These are phyloP conservation scores for Agapostemon virescens DNA, from an alignment of 2,888 invertebrate species.

Conservation along the genomic window DNA sequence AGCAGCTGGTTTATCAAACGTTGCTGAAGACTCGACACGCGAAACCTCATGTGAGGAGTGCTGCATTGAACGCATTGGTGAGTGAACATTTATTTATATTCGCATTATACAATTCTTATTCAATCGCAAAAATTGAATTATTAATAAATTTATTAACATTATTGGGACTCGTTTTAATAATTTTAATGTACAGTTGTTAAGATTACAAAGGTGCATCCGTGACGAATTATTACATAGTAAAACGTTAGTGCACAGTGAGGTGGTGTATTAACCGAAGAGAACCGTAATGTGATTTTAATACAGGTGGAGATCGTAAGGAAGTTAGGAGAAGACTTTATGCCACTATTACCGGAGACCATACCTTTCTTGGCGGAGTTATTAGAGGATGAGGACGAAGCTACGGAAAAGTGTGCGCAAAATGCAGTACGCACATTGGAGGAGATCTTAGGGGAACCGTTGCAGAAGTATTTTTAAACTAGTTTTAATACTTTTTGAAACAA, in stretches of 20 bases:
- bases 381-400: conserved; percentile 92
- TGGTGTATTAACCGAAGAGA: background rate
- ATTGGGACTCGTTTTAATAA: too few species aligned
- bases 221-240: background rate
- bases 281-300: background rate
- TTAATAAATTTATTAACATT: too few species aligned
- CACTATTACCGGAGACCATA: conserved; percentile 94
- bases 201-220: too few species aligned
- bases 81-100: conserved; percentile 47
- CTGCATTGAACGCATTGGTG: conserved; percentile 74
- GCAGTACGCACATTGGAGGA: conserved; percentile 92
- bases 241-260: background rate
- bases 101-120: background rate
- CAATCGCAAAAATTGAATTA: background rate
- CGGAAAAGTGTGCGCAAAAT: conserved; percentile 90
- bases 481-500: background rate
- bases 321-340: conserved; percentile 93
- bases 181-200: too few species aligned
- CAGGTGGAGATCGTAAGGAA: conserved; percentile 89
- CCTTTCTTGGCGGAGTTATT: conserved; percentile 96
- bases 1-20: conserved; percentile 93
- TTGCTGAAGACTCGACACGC: conserved; percentile 92
- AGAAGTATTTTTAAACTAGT: conserved; percentile 89
- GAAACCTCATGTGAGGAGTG: conserved; percentile 85
- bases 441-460: conserved; percentile 93